A percentile compares a stretch with the other conserved stretches of the same genome.
Conservation (phyloP, 2,113 vertebrate genomes). For the Mormyrus iriodes region DNA sequence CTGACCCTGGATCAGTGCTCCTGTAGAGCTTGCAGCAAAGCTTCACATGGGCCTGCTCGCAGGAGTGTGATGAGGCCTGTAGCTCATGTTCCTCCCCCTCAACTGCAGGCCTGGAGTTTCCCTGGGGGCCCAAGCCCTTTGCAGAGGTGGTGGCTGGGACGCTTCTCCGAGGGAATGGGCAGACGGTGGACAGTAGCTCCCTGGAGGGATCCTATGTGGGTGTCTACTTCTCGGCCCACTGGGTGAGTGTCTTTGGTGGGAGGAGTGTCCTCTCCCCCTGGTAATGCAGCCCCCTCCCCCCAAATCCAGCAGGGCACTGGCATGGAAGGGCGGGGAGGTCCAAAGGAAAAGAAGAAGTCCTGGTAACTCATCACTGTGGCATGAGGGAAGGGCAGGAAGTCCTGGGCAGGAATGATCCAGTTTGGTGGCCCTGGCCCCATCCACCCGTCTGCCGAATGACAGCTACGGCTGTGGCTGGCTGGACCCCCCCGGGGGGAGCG, state of each 20-base stretch:
- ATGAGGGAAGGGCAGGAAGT: slow-evolving; percentile 3
- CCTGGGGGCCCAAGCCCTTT: slow-evolving; percentile 97
- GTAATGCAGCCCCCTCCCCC: neutral
- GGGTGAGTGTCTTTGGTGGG: slow-evolving; percentile 70
- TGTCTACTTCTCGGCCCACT: slow-evolving; percentile 96
- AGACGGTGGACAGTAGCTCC: slow-evolving; percentile 78
- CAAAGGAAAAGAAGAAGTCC: slow-evolving; percentile 4
- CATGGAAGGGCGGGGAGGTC: neutral
- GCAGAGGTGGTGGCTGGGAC: slow-evolving; percentile 90
- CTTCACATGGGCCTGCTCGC: neutral
- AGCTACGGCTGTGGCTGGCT: neutral
- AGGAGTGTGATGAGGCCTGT: neutral
- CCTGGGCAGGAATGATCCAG: neutral
- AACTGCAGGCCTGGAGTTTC: slow-evolving; percentile 86
- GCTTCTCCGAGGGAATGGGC: slow-evolving; percentile 81
- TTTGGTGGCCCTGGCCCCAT: neutral
- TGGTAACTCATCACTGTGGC: neutral
- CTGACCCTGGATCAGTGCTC: neutral
- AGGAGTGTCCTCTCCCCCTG: neutral
- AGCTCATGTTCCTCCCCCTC: neutral
- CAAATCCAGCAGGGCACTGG: neutral
- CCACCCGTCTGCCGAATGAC: neutral
- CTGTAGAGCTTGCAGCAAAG: neutral
- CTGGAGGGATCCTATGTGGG: slow-evolving; percentile 89
- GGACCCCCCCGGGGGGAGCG: neutral